Percentiles rank a stretch among this genome's conserved stretches.
phyloP scores from a whole-genome alignment of 2,797 vertebrate genomes.

The Tamandua tetradactyla region DNA sequence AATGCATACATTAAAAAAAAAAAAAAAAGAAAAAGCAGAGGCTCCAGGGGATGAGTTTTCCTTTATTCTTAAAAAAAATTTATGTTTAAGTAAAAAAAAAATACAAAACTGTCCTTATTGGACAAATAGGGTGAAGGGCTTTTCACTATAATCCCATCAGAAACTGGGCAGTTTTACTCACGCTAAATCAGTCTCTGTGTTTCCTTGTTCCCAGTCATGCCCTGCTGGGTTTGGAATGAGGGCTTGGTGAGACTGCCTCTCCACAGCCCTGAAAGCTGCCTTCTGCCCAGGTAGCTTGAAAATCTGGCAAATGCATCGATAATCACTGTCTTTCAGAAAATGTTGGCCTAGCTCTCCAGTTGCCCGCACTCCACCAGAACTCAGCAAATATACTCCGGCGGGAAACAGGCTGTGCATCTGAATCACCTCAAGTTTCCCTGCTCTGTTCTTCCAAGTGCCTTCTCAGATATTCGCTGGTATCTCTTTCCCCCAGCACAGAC shows the following conservation, averaged over 20 bases:
- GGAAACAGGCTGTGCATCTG: fast-evolving
- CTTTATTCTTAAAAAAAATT: neutral
- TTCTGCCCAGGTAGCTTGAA: neutral
- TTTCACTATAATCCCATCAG: neutral
- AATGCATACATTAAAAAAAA: too few species aligned
- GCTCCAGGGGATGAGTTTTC: neutral
- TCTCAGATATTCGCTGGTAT: neutral
- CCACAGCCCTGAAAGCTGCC: neutral
- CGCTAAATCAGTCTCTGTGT: too few species aligned
- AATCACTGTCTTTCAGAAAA: neutral
- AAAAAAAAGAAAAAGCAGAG: too few species aligned
- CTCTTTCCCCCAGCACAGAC: neutral
- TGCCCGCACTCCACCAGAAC: neutral
- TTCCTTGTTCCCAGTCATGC: neutral
- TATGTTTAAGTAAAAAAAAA: neutral
- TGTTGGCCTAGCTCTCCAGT: too few species aligned
- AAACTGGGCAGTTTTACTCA: neutral
- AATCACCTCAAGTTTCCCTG: fast-evolving
- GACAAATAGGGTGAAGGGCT: neutral
- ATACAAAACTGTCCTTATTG: neutral
- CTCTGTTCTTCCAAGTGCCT: fast-evolving
- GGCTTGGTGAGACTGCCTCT: neutral
- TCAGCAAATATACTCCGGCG: neutral
- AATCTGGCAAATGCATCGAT: fast-evolving
- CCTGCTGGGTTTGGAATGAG: neutral